Percentiles rank a stretch among this genome's conserved stretches.
Conservation (phyloP, 2,797 vertebrate species). For the Syngnathus rostellatus region DNA sequence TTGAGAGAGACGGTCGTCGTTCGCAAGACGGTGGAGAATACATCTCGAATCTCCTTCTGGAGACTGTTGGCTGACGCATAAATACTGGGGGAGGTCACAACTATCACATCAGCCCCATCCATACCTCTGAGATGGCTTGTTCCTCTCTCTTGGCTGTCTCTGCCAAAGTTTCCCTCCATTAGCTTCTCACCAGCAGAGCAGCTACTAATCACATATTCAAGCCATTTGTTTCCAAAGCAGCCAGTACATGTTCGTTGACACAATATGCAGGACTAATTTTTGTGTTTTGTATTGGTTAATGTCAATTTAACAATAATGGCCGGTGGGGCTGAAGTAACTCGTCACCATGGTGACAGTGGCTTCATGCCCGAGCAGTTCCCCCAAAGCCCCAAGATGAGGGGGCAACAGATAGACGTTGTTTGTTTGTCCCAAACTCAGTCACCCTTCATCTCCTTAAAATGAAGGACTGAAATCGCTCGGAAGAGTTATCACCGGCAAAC, state of each 20-base stretch:
- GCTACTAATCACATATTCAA: constrained; percentile 52
- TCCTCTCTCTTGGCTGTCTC: constrained; percentile 34
- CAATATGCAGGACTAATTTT: constrained; percentile 53
- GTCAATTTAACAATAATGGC: constrained; percentile 39
- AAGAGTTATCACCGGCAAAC: constrained; percentile 46
- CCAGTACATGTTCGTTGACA: constrained; percentile 47
- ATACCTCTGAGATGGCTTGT: constrained; percentile 58
- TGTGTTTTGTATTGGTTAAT: constrained; percentile 32
- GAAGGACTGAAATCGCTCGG: constrained; percentile 36
- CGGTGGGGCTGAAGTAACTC: constrained; percentile 57
- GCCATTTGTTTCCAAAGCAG: constrained; percentile 44
- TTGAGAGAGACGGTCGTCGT: constrained; percentile 61
- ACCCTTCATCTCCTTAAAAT: constrained; percentile 27
- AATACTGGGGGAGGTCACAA: constrained; percentile 68
- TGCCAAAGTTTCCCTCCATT: constrained; percentile 58
- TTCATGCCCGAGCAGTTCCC: constrained; percentile 62
- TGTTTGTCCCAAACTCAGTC: constrained; percentile 39
- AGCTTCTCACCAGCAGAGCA: constrained; percentile 55
- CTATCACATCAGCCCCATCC: constrained; percentile 65
- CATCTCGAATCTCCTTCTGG: constrained; percentile 61
- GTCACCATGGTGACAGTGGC: constrained; percentile 70
- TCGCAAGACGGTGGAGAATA: constrained; percentile 60
- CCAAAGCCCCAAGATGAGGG: constrained; percentile 53
- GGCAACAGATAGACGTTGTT: constrained; percentile 40
- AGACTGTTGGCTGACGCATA: constrained; percentile 65